Base-by-base conservation (phyloP, 2,113 vertebrate genomes). In the Plecotus auritus region DNA sequence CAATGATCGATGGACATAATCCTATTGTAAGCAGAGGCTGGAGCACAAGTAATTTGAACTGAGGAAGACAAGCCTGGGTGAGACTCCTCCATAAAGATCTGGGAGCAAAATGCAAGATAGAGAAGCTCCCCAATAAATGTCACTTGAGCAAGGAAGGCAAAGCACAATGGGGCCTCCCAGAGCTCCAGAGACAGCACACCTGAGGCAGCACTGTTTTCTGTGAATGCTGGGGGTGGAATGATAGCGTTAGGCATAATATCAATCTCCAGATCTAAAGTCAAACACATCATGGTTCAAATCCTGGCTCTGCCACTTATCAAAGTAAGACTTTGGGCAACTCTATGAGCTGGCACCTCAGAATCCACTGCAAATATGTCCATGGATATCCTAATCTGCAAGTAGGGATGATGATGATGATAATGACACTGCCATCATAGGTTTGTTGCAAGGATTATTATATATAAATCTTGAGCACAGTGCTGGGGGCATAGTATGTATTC, bases 31-130 rank as follows among this genome's bases (percentile, higher is more conserved):
- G 51, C 74, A 87, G 45, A 84, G 40, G 74, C 17, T 37, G 93
- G 28, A 87, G 40, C 28, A 18, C 47, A 17, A 88, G 49, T 80
- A 77, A 54, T 88, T 81, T 67, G 67, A 93, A 70, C 37, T 40
- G 30, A 89, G 61, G 70, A 74, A 67, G 70, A 74, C 42, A 66
- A 76, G 16, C 10, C 54, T 22, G 1, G 7, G 56, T 45, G 42
- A 93, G 59, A 81, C 23, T 23, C 66, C 40, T 73, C 56, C 37
- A 32, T 66, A 32, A 59, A 51, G 13, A 18, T 35, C 4, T 59
- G 45, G 49, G 51, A 51, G 12, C 45, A 40, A 51, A 45, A 42
- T 76, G 18, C 40, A 74, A 88, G 67, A n/a, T 7, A 17, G 32
- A 64, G 70, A 56, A n/a, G 14, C 11, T 67, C 37, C 51, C 35